These are phyloP conservation scores for Dromococcyx pavoninus DNA, from an alignment of 2,797 vertebrate genomes.

Conservation along the genomic window DNA sequence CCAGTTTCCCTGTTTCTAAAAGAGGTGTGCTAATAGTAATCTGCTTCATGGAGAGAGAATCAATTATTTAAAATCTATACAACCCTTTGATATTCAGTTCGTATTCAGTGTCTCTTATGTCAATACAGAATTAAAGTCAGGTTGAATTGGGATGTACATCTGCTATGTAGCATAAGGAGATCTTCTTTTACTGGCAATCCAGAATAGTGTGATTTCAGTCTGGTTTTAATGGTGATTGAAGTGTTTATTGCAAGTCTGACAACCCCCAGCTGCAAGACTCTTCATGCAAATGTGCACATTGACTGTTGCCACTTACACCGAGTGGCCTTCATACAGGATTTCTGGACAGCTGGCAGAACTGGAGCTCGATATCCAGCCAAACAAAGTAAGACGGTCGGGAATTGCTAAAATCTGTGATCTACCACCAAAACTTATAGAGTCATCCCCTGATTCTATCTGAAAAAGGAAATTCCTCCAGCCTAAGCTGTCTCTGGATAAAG, in stretches of 20 bases:
- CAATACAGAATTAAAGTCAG: neutral
- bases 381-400: neutral
- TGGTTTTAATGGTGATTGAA: neutral
- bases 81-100: neutral
- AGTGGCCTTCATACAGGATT: neutral
- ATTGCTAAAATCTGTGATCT: conserved; percentile 33
- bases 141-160: neutral
- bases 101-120: neutral
- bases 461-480: neutral
- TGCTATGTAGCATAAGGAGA: neutral
- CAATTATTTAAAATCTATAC: neutral
- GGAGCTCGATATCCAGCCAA: neutral
- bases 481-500: neutral
- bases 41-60: neutral
- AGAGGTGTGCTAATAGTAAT: neutral
- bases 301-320: neutral
- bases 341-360: neutral
- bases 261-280: neutral
- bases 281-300: neutral
- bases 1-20: neutral
- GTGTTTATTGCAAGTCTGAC: neutral
- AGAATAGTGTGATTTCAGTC: neutral
- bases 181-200: neutral
- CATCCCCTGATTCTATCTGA: neutral
- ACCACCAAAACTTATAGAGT: neutral